These are phyloP conservation scores for Mus pahari DNA, from an alignment of 2,113 vertebrate species.

Conservation along the genomic window DNA sequence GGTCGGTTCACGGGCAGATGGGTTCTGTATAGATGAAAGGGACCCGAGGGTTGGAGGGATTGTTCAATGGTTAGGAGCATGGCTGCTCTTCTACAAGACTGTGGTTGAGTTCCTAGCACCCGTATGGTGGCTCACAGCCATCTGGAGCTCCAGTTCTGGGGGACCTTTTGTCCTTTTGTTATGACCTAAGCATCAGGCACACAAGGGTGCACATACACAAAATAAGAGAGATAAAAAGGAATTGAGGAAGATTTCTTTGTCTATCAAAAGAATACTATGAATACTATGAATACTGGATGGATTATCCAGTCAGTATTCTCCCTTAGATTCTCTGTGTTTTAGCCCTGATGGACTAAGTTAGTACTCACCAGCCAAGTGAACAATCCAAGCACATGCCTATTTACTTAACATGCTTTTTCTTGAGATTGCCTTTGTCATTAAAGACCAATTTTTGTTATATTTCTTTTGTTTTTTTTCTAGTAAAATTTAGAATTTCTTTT, in stretches of 20 bases:
- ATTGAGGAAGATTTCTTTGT: neutral
- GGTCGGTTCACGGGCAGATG: neutral
- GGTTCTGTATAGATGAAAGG: neutral
- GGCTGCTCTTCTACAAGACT: neutral
- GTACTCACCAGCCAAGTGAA: neutral
- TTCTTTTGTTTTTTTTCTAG: slow-evolving; percentile 39
- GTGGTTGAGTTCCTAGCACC: neutral
- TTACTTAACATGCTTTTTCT: neutral
- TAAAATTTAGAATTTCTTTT: neutral
- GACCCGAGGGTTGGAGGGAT: neutral
- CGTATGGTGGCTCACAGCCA: no score
- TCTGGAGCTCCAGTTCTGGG: no score
- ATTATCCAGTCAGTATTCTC: neutral
- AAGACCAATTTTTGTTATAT: slow-evolving; percentile 19
- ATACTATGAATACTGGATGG: no score
- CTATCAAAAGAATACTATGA: neutral
- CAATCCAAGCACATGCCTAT: neutral
- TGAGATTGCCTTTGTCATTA: neutral
- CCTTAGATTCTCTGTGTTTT: neutral
- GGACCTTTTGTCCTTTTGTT: neutral
- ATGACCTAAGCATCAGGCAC: neutral
- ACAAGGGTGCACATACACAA: neutral
- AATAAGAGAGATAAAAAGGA: neutral
- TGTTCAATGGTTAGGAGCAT: no score
- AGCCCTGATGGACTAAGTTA: neutral